phyloP scores from a whole-genome alignment of 2,797 vertebrate species.

The Acanthopagrus latus region DNA sequence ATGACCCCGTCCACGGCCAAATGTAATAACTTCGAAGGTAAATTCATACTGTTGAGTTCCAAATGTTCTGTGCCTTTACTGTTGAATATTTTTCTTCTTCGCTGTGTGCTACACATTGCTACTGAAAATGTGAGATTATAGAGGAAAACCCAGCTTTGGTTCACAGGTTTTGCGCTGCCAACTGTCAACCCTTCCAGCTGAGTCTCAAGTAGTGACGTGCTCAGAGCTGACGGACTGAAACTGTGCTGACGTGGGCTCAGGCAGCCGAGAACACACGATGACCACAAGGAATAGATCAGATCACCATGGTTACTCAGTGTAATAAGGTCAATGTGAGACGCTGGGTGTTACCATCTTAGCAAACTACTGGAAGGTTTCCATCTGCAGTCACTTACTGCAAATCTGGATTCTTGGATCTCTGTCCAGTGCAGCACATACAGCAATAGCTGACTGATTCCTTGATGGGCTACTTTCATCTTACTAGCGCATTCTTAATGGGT shows the following conservation, averaged over 20 bases:
- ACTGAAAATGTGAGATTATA: neutral
- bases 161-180: slow-evolving; percentile 39
- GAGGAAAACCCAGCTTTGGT: slow-evolving; percentile 15
- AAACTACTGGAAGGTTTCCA: slow-evolving; percentile 49
- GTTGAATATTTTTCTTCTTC: neutral
- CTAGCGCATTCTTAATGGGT: slow-evolving; percentile 7
- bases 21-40: neutral
- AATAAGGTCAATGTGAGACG: slow-evolving; percentile 75
- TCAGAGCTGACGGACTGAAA: slow-evolving; percentile 55
- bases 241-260: slow-evolving; percentile 64
- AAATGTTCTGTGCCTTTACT: slow-evolving; percentile 15
- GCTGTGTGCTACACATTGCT: neutral
- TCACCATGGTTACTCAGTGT: slow-evolving; percentile 79
- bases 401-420: slow-evolving; percentile 20
- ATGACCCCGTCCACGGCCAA: slow-evolving; percentile 18
- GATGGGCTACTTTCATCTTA: slow-evolving; percentile 27
- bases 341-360: slow-evolving; percentile 47
- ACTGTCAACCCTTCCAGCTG: slow-evolving; percentile 61
- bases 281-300: slow-evolving; percentile 67
- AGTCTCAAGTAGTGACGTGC: slow-evolving; percentile 53
- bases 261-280: slow-evolving; percentile 54
- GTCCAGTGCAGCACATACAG: slow-evolving; percentile 5
- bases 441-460: slow-evolving; percentile 6
- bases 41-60: slow-evolving; percentile 6
- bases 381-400: slow-evolving; percentile 21